phyloP scores from a whole-genome alignment of 2,113 vertebrate genomes.

The Macquaria ambigua region DNA sequence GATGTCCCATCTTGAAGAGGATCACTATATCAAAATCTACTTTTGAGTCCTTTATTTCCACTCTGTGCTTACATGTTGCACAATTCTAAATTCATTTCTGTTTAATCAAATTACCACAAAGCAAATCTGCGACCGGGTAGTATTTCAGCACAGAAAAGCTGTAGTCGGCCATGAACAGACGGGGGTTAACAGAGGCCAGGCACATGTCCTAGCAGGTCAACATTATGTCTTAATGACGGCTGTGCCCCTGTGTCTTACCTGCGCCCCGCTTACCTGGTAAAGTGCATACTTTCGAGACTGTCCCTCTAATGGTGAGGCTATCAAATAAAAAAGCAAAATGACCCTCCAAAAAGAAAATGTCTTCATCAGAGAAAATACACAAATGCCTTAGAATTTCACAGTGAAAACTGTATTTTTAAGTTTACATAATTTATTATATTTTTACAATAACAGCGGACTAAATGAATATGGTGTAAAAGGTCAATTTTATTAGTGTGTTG shows the following conservation, averaged over 20 bases:
- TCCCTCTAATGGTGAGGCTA: too few species aligned
- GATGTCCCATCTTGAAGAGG: not conserved
- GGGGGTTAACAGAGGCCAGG: too few species aligned
- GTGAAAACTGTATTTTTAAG: too few species aligned
- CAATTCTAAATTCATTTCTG: not conserved
- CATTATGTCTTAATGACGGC: too few species aligned
- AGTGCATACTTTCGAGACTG: too few species aligned
- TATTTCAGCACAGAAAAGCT: not conserved
- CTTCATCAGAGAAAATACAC: too few species aligned
- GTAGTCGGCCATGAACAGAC: too few species aligned
- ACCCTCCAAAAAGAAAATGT: not conserved
- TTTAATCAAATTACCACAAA: not conserved
- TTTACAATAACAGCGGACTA: not conserved
- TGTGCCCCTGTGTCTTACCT: too few species aligned
- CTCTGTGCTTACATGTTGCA: not conserved
- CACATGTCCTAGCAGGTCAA: too few species aligned
- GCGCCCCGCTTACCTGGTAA: too few species aligned
- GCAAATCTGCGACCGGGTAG: not conserved
- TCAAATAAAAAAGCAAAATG: too few species aligned
- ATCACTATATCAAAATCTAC: not conserved
- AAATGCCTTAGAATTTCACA: too few species aligned
- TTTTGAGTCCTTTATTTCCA: not conserved
- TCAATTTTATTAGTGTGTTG: not conserved
- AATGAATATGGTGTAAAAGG: not conserved
- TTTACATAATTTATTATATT: not conserved